Conservation (phyloP, 2,888 invertebrate species). For the Drosophila neonasuta region DNA sequence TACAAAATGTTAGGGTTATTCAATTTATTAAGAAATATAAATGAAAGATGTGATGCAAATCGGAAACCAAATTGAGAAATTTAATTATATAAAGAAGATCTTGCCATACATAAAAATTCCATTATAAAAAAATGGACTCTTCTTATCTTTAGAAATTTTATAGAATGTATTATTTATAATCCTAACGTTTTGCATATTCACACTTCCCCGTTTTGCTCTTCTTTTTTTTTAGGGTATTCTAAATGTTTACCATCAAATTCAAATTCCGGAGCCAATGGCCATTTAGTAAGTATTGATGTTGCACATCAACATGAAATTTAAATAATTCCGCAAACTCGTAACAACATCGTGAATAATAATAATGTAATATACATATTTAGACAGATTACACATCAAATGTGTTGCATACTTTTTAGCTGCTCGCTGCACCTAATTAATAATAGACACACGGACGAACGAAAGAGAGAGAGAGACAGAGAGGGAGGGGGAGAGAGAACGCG, state of each 20-base stretch:
- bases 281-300: constrained; percentile 15
- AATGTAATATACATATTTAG: constrained; percentile 32
- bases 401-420: constrained; percentile 22
- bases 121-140: too few species aligned
- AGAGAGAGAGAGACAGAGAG: neutral
- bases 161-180: too few species aligned
- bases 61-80: too few species aligned
- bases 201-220: too few species aligned
- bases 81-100: too few species aligned
- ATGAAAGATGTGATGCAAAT: too few species aligned
- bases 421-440: constrained; percentile 39
- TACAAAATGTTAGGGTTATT: too few species aligned
- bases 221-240: constrained; percentile 3
- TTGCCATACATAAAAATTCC: too few species aligned
- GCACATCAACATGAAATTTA: constrained; percentile 22
- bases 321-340: constrained; percentile 31
- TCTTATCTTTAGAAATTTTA: too few species aligned
- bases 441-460: constrained; percentile 8
- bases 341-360: constrained; percentile 33
- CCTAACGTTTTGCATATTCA: neutral
- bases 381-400: constrained; percentile 18
- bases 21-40: too few species aligned
- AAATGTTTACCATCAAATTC: constrained; percentile 20
- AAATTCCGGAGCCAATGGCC: constrained; percentile 24
- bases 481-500: neutral